Base-by-base conservation (phyloP, 2,113 vertebrate species). In the Solenodon paradoxus region DNA sequence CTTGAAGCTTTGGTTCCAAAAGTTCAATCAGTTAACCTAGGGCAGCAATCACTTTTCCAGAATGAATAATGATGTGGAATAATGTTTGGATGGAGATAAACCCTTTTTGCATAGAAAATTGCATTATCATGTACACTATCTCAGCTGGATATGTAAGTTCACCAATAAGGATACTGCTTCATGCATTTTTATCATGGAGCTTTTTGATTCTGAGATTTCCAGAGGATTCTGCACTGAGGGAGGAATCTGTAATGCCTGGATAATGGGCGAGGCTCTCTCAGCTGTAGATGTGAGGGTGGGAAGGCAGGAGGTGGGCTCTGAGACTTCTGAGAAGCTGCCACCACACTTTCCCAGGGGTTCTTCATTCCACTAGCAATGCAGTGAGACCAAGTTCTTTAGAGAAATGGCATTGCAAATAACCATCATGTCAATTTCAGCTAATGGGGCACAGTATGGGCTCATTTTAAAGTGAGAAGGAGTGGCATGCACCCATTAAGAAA, bases 11-110 rank as follows among this genome's bases (percentile, higher is more conserved):
- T 97, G 95, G 96, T 98, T 98, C 97, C 95, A 71, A 97, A 97
- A 98, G 98, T 98, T 98, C 98, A 98, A 94, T 97, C 98, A 98
- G 97, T 98, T 98, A 98, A 98, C 98, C 98, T 97, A 96, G 96
- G 97, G 98, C 95, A 98, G 98, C 97, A 97, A 97, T 97, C 97
- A 98, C 96, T 96, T 96, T 95, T 92, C 96, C 88, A 61, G 97
- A 95, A 97, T 98, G 97, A 98, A 96, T 97, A 98, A 98, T 71
- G 88, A 97, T 86, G 79, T 92, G n/a, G 97, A 98, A 98, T 97
- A 98, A 97, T 97, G 97, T 98, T 96, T 97, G 96, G 97, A 97
- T 97, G 97, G 96, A 98, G 97, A 98, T 97, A 98, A 98, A 97
- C 97, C 59, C 95, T 94, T 98, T 98, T 97, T 98, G 98, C 98